Percentiles rank a stretch among this genome's conserved stretches.
phyloP scores from a whole-genome alignment of 2,888 invertebrate species.

The Tachina grossa region DNA sequence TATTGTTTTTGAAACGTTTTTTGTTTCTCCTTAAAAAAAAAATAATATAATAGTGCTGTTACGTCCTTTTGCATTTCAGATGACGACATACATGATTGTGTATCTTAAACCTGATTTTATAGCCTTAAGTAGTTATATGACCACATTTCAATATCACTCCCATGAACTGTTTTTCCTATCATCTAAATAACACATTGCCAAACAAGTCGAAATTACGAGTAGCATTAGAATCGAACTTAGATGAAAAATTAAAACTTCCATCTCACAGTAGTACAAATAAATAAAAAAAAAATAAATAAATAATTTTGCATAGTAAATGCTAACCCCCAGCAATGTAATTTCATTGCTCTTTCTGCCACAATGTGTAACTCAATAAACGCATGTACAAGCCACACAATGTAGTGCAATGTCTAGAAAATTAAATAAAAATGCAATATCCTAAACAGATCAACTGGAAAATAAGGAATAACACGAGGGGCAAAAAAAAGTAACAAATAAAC shows the following conservation, averaged over 20 bases:
- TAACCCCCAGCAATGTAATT: slow-evolving; percentile 61
- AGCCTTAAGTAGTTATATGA: slow-evolving; percentile 47
- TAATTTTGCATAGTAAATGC: slow-evolving; percentile 62
- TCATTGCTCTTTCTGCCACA: slow-evolving; percentile 44
- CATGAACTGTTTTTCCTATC: slow-evolving; percentile 54
- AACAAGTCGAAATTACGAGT: neutral
- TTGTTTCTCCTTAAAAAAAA: too few species aligned
- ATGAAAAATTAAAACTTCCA: slow-evolving; percentile 27
- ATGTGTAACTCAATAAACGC: slow-evolving; percentile 55
- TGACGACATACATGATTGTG: slow-evolving; percentile 20
- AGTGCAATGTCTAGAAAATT: slow-evolving; percentile 6
- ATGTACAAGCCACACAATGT: slow-evolving; percentile 17
- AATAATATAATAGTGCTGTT: too few species aligned
- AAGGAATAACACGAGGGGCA: neutral
- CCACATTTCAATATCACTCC: slow-evolving; percentile 66
- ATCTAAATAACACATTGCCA: neutral
- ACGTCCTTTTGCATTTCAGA: too few species aligned
- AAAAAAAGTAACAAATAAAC: neutral
- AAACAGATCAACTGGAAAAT: slow-evolving; percentile 44
- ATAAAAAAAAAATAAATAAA: neutral
- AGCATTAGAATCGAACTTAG: neutral
- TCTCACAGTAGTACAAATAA: slow-evolving; percentile 8
- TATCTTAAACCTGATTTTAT: slow-evolving; percentile 53
- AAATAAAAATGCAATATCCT: slow-evolving; percentile 30
- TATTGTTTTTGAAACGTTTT: too few species aligned